phyloP scores from a whole-genome alignment of 2,113 vertebrate species.

The Maccullochella peelii region DNA sequence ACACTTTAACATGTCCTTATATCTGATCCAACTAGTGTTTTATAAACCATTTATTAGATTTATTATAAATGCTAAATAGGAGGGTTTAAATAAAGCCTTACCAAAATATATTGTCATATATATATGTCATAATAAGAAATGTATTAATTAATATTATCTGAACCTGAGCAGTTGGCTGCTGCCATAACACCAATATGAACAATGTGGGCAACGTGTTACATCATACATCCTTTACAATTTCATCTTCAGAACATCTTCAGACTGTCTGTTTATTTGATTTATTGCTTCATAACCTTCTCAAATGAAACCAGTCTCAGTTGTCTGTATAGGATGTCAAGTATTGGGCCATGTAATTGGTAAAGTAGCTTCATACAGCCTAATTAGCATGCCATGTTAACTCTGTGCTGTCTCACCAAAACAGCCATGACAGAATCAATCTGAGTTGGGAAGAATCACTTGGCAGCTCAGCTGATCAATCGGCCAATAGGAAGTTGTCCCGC shows the following conservation, averaged over 20 bases:
- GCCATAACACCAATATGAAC: neutral
- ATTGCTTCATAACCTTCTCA: neutral
- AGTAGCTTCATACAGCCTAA: slow-evolving; percentile 50
- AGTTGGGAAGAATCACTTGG: slow-evolving; percentile 60
- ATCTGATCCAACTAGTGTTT: neutral
- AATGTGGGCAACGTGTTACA: neutral
- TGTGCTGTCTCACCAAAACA: slow-evolving; percentile 74
- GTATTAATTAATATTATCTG: neutral
- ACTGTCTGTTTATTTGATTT: neutral
- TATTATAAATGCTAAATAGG: neutral
- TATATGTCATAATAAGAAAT: neutral
- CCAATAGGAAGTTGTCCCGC: slow-evolving; percentile 58
- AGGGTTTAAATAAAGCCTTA: neutral
- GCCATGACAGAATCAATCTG: slow-evolving; percentile 75
- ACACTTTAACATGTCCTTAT: neutral
- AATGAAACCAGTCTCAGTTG: neutral
- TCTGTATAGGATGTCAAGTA: neutral
- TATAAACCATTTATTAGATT: neutral
- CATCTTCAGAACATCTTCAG: neutral
- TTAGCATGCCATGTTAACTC: slow-evolving; percentile 61
- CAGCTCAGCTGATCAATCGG: slow-evolving; percentile 71
- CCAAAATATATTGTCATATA: neutral
- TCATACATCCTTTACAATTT: neutral
- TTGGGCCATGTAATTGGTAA: slow-evolving; percentile 6
- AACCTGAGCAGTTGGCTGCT: neutral